Evolutionary conservation across 2,797 vertebrate species (phyloP).

Genomic region (Hydrolagus colliei): DNA sequence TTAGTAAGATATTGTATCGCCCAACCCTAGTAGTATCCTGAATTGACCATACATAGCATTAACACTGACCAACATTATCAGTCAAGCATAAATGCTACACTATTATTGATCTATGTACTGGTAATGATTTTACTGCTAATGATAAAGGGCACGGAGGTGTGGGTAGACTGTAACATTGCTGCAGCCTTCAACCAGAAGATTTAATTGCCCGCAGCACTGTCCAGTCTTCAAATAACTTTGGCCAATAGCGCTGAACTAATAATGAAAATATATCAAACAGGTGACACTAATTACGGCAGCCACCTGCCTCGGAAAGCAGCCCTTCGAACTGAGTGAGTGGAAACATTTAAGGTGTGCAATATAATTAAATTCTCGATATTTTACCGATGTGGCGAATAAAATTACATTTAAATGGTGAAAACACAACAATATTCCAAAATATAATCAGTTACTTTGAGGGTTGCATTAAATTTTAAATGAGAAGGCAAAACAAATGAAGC

Average conservation of each 20-base stretch:
- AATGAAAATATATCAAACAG: background rate
- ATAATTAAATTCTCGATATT: background rate
- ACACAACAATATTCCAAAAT: background rate
- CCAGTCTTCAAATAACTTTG: background rate
- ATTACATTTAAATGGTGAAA: background rate
- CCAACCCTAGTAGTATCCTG: background rate
- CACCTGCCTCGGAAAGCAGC: background rate
- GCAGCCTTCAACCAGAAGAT: background rate
- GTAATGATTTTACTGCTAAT: background rate
- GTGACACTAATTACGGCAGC: background rate
- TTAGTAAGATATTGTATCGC: background rate
- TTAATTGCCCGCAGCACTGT: background rate
- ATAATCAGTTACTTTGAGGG: background rate
- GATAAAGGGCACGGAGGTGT: background rate
- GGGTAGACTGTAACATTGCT: background rate
- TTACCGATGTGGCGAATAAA: background rate
- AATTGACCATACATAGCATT: background rate
- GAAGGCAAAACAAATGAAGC: background rate
- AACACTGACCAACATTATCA: background rate
- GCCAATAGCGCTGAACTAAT: background rate
- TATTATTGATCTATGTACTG: background rate
- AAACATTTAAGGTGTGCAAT: slow-evolving; percentile 31
- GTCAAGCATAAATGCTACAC: background rate
- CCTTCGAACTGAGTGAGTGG: background rate
- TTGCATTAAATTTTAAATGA: background rate